Conservation (phyloP, 2,113 vertebrate genomes). For the Physeter macrocephalus region DNA sequence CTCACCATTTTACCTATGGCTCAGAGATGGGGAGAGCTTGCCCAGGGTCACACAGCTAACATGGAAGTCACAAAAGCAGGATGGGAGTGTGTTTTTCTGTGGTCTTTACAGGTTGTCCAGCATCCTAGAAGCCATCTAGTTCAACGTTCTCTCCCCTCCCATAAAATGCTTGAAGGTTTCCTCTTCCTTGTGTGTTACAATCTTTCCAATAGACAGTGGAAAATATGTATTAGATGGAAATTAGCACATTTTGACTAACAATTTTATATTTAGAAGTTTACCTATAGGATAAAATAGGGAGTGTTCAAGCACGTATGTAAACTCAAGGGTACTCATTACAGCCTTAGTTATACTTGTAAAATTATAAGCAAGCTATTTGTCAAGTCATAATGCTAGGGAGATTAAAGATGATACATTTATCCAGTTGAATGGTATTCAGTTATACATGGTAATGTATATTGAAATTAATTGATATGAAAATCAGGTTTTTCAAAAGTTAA, state of each 20-base stretch:
- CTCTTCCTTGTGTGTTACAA: neutral
- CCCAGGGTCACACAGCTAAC: neutral
- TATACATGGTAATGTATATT: neutral
- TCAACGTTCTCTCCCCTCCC: neutral
- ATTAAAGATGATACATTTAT: neutral
- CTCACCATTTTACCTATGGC: neutral
- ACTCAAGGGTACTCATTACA: neutral
- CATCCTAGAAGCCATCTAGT: neutral
- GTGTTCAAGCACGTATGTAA: neutral
- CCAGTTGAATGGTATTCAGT: neutral
- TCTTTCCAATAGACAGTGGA: neutral
- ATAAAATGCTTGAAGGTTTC: neutral
- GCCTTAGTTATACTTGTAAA: neutral
- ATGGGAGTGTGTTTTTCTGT: neutral
- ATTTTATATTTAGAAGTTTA: neutral
- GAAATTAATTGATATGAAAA: neutral
- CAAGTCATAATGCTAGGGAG: neutral
- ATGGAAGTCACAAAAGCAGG: neutral
- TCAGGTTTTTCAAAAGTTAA: neutral
- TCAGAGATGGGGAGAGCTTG: neutral
- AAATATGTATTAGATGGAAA: neutral
- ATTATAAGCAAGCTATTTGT: neutral
- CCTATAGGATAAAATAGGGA: neutral
- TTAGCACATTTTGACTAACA: neutral
- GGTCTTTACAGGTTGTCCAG: neutral